Base-by-base conservation (phyloP, 2,113 vertebrate species). In the Kryptolebias marmoratus region DNA sequence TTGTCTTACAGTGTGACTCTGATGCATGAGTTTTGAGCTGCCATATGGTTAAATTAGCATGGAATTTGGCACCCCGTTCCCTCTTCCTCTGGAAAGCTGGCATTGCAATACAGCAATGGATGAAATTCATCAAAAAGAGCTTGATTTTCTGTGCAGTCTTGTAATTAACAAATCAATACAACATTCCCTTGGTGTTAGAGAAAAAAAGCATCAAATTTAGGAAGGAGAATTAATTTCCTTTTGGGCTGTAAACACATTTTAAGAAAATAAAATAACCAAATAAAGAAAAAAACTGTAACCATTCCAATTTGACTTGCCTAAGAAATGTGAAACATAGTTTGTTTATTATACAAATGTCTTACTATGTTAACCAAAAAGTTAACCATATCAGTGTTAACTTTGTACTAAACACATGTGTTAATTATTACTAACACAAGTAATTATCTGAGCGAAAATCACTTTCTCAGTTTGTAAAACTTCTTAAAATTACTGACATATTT, bases 91-190 rank as follows among this genome's bases (percentile, higher is more conserved):
- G 42, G 39, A 77, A 70, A 75, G 64, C 64, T 75, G 78, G 62
- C 71, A 69, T 39, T 28, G n/a, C 58, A 75, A 75, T 39, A 64
- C 31, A 36, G 18, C 49, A 78, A 80, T 68, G 47, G 52, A 30
- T 47, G 18, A 74, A 75, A 83, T 72, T 54, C 9, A 49, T 79
- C 68, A 79, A 64, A 73, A 31, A 73, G 28, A 77, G 55, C 31
- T 76, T 48, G 54, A 71, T 80, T 80, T 78, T 63, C 58, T 75
- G 60, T 31, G 68, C 67, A 69, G 49, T 83, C 28, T 44, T 28
- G 60, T 71, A 79, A 83, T 78, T 73, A 80, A 39, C 64, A 58
- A 73, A 75, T 80, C 62, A 80, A 47, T 73, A 71, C 55, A 59
- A 47, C 42, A 63, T 68, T 73, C 7, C 56, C 49, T 78, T 69